Percentiles rank a stretch among this genome's conserved stretches.
phyloP scores from a whole-genome alignment of 2,113 vertebrate species.

The Bubo scandiacus region DNA sequence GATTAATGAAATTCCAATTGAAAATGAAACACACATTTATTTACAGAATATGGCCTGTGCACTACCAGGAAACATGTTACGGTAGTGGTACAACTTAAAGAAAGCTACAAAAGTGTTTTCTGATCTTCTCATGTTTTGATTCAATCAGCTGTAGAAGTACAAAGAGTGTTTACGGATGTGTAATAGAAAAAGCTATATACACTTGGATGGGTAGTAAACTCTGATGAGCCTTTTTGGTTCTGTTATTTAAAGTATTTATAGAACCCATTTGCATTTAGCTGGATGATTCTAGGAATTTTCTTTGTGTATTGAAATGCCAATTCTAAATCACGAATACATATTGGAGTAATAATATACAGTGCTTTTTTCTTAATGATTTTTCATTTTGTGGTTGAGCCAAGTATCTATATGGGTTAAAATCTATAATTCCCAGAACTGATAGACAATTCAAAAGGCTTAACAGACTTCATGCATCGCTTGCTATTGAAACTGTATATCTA shows the following conservation, averaged over 20 bases:
- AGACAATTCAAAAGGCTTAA: conserved; percentile 67
- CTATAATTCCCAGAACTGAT: conserved; percentile 69
- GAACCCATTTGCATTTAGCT: conserved; percentile 24
- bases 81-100: not conserved
- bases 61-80: not conserved
- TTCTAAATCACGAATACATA: conserved; percentile 22
- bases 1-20: conserved; percentile 57
- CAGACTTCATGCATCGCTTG: conserved; percentile 56
- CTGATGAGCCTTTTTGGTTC: not conserved
- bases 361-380: conserved; percentile 64
- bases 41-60: not conserved
- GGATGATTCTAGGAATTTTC: conserved; percentile 18
- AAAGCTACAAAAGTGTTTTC: conserved; percentile 14
- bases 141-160: conserved; percentile 14
- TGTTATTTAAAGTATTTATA: conserved; percentile 37
- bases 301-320: conserved; percentile 44
- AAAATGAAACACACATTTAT: conserved; percentile 61
- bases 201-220: conserved; percentile 22
- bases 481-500: conserved; percentile 51
- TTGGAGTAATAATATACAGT: conserved; percentile 49
- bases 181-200: conserved; percentile 23
- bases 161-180: not conserved
- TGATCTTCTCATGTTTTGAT: conserved; percentile 25
- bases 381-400: conserved; percentile 60
- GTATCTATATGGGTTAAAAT: conserved; percentile 71